These are phyloP conservation scores for Cyprinus carpio DNA, from an alignment of 2,113 vertebrate species.

Conservation along the genomic window DNA sequence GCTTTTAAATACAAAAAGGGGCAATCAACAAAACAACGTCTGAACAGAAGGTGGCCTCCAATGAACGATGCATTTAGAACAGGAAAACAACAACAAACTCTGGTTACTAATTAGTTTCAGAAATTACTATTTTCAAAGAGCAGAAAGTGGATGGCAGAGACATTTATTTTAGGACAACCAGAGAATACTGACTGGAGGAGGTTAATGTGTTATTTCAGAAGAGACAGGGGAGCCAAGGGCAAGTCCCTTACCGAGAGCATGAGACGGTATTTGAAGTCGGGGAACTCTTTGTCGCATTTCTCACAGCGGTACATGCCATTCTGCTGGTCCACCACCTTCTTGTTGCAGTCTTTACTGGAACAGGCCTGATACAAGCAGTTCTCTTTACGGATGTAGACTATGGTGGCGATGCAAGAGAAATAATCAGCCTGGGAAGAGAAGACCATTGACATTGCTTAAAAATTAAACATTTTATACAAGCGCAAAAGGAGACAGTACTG, in stretches of 20 bases:
- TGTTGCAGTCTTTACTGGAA: slow-evolving; percentile 91
- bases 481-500: no score
- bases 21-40: slow-evolving; percentile 47
- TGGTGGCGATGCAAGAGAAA: slow-evolving; percentile 86
- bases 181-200: background rate
- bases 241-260: slow-evolving; percentile 88
- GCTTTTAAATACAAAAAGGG: background rate
- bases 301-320: slow-evolving; percentile 95
- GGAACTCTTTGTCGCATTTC: slow-evolving; percentile 93
- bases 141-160: background rate
- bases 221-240: background rate
- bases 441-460: slow-evolving; percentile 1
- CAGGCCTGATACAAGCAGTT: slow-evolving; percentile 97
- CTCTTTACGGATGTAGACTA: slow-evolving; percentile 93
- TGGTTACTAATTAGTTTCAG: slow-evolving; percentile 33
- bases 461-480: background rate
- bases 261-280: slow-evolving; percentile 96
- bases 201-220: background rate
- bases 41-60: slow-evolving; percentile 40
- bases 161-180: background rate
- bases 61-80: background rate
- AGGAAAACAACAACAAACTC: background rate
- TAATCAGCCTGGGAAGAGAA: slow-evolving; percentile 84
- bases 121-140: slow-evolving; percentile 40
- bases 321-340: slow-evolving; percentile 95